Percentiles rank a stretch among this genome's conserved stretches.
Evolutionary conservation across 2,113 vertebrate species (phyloP).

Genomic region (Mirza zaza): DNA sequence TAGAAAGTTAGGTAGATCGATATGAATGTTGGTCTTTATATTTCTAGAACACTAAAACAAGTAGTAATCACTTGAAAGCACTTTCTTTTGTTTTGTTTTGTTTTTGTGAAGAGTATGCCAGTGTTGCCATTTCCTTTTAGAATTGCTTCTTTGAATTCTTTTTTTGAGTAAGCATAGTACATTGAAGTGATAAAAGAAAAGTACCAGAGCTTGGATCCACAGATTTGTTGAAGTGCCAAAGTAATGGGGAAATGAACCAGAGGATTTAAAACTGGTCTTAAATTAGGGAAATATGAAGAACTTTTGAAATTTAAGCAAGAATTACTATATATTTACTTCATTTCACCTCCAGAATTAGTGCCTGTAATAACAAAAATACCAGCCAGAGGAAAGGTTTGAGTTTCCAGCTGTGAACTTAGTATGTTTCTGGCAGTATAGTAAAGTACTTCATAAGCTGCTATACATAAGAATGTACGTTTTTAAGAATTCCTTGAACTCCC

Average conservation of each 20-base stretch:
- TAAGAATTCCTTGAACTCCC: not conserved
- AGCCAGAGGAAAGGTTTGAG: not conserved
- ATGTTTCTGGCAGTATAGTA: not conserved
- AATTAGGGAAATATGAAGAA: conserved; percentile 1
- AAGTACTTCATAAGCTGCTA: too few species aligned
- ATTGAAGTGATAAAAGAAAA: conserved; percentile 21
- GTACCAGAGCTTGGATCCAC: not conserved
- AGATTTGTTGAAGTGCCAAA: not conserved
- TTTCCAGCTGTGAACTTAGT: conserved; percentile 29
- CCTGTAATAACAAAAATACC: not conserved
- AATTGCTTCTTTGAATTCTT: not conserved
- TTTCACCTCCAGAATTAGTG: not conserved
- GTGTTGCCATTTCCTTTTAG: conserved; percentile 34
- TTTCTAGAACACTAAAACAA: conserved; percentile 24
- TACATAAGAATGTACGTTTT: not conserved
- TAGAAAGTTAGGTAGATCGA: conserved; percentile 3
- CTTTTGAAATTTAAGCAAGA: conserved; percentile 40
- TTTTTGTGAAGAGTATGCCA: not conserved
- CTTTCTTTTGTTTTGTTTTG: not conserved
- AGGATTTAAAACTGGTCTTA: conserved; percentile 13
- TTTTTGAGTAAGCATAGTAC: conserved; percentile 13
- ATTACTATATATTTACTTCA: not conserved
- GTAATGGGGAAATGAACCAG: not conserved
- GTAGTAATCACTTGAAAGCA: not conserved
- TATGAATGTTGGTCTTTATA: not conserved